A percentile compares a stretch with the other conserved stretches of the same genome.
phyloP scores from a whole-genome alignment of 1,140 invertebrate species.

The Drosophila albomicans region DNA sequence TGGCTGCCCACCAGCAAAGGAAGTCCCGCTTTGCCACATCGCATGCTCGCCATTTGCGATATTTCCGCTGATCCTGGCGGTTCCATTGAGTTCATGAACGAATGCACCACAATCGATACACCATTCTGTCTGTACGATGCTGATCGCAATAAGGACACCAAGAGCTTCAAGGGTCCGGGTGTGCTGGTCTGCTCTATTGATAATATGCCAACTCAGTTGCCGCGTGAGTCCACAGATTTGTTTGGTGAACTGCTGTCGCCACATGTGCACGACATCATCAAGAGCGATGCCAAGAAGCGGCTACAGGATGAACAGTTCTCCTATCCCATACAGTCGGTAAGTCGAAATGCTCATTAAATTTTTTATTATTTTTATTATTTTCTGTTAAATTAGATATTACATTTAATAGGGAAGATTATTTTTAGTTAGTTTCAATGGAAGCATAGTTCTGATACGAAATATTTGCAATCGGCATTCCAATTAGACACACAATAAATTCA shows the following conservation, averaged over 20 bases:
- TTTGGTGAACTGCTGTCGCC: conserved; percentile 97
- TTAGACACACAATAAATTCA: neutral
- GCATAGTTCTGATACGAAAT: too few species aligned
- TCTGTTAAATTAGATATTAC: too few species aligned
- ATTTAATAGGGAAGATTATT: too few species aligned
- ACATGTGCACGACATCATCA: conserved; percentile 95
- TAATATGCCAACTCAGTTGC: conserved; percentile 99
- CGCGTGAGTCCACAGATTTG: conserved; percentile 98
- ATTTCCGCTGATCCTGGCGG: conserved; percentile 99
- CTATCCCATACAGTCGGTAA: conserved; percentile 92
- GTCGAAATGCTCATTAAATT: conserved; percentile 62
- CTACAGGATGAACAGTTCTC: conserved; percentile 92
- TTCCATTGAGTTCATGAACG: conserved; percentile 99
- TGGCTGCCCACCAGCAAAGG: conserved; percentile 95
- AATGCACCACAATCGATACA: conserved; percentile 99
- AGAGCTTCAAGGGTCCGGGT: conserved; percentile 98
- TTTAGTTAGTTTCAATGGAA: too few species aligned
- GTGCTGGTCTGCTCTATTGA: conserved; percentile 99
- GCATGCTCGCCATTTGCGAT: conserved; percentile 97
- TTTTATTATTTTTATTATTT: too few species aligned
- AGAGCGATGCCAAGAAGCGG: conserved; percentile 94
- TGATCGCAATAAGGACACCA: conserved; percentile 98
- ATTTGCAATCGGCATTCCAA: neutral
- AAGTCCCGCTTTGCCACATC: conserved; percentile 95
- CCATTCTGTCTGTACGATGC: conserved; percentile 99